Evolutionary conservation across 2,113 vertebrate species (phyloP), one percentile per base, ranked within the genome.

Genomic region (Periophthalmus modestus): DNA sequence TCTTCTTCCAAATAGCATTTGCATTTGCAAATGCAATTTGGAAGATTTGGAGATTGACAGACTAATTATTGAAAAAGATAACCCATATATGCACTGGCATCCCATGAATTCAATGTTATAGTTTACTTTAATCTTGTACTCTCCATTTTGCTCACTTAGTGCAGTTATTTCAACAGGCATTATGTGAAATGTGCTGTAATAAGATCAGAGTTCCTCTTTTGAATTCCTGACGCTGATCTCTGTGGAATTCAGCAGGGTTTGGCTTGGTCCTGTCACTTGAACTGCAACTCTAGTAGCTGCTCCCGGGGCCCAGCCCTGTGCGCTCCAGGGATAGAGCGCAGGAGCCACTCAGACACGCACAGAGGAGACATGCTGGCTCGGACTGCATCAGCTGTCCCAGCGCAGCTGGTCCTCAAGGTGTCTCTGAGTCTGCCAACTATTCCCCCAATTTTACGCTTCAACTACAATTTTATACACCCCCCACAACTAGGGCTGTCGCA

Each of bases 311-410:
- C 73, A 69, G 68, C 78, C 73, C 69, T 21, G 68, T 66, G 3
- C 75, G 72, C 43, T 72, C 65, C 59, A 72, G 71, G 62, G 72
- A 80, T 68, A 50, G 78, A 72, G 71, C 54, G 54, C 4, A 6
- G 72, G 54, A 82, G 71, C 73, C 75, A 79, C 68, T 75, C 70
- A 77, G 87, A 85, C 82, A 85, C 78, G 79, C 86, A 68, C 89
- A 91, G 92, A 90, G 84, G 83, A 92, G 93, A 92, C 91, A 82
- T 87, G 72, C 71, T 87, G 91, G 84, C 92, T 90, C 81, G 69
- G 55, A 59, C 34, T 1, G 33, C 16, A 79, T 92, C 93, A 94
- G 90, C 92, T 94, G 93, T 90, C 85, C 72, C 2, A 23, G 63
- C 87, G 89, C 93, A 93, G 83, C 88, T 92, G 90, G 59, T 54